Evolutionary conservation across 2,888 invertebrate genomes (phyloP).

Genomic region (Harpagoxenus sublaevis): DNA sequence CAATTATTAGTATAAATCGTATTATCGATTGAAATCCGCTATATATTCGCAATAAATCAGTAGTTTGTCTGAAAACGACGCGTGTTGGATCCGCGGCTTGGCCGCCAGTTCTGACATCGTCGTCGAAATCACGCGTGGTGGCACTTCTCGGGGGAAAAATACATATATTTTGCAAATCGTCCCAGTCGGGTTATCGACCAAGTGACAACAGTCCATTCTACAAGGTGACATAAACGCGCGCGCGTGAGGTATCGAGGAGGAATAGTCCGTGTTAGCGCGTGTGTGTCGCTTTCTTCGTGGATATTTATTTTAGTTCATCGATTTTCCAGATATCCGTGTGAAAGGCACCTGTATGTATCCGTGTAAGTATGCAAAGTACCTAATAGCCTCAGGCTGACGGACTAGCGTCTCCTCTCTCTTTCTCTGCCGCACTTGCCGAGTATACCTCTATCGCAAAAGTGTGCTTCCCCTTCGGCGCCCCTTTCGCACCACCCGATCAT

Average conservation of each 20-base stretch:
- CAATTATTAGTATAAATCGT: conserved; percentile 8
- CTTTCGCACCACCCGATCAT: conserved; percentile 57
- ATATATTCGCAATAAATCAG: not conserved
- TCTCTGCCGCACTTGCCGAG: conserved; percentile 67
- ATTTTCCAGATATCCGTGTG: conserved; percentile 67
- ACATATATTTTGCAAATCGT: conserved; percentile 28
- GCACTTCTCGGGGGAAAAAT: not conserved
- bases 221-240: conserved; percentile 33
- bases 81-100: not conserved
- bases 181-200: conserved; percentile 47
- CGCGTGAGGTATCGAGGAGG: not conserved
- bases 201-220: conserved; percentile 34
- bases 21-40: conserved; percentile 29
- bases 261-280: conserved; percentile 17
- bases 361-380: conserved; percentile 72
- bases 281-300: conserved; percentile 67
- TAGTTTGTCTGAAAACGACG: not conserved
- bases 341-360: conserved; percentile 63
- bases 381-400: conserved; percentile 76
- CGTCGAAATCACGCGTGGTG: not conserved
- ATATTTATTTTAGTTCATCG: conserved; percentile 79
- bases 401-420: conserved; percentile 70
- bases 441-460: conserved; percentile 75
- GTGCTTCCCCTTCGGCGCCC: conserved; percentile 55
- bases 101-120: not conserved